Evolutionary conservation across 2,113 vertebrate genomes (phyloP).

Genomic region (Pteropus alecto): DNA sequence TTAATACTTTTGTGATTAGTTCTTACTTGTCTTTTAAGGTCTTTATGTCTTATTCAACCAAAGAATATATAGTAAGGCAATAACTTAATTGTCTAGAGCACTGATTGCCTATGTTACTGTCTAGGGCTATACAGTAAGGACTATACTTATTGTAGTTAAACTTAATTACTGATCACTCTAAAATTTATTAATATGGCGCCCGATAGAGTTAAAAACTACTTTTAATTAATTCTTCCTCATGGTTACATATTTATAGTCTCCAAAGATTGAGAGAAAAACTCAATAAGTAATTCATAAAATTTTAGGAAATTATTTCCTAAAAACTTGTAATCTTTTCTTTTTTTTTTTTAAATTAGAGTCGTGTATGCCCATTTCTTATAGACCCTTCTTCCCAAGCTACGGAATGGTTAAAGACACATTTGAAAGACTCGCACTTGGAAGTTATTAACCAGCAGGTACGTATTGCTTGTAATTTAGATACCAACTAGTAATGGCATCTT

Average conservation of each 20-base stretch:
- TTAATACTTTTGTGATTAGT: neutral
- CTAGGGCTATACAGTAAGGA: neutral
- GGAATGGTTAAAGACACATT: slow-evolving; percentile 94
- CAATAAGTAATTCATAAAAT: neutral
- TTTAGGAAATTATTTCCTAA: neutral
- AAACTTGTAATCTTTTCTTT: neutral
- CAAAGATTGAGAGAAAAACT: neutral
- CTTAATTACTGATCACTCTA: neutral
- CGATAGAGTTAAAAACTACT: neutral
- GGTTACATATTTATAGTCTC: neutral
- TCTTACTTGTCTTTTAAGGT: neutral
- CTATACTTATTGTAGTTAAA: neutral
- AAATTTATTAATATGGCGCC: neutral
- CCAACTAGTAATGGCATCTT: neutral
- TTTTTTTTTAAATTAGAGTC: slow-evolving; percentile 83
- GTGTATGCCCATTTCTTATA: slow-evolving; percentile 95
- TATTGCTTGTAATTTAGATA: neutral
- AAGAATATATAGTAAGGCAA: neutral
- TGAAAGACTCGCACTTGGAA: slow-evolving; percentile 92
- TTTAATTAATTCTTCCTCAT: neutral
- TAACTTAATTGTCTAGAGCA: neutral
- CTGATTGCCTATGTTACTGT: neutral
- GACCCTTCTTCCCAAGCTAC: slow-evolving; percentile 96
- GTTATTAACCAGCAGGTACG: slow-evolving; percentile 96
- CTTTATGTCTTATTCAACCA: neutral